Evolutionary conservation across 2,113 vertebrate species (phyloP).

Genomic region (Oryzias javanicus): DNA sequence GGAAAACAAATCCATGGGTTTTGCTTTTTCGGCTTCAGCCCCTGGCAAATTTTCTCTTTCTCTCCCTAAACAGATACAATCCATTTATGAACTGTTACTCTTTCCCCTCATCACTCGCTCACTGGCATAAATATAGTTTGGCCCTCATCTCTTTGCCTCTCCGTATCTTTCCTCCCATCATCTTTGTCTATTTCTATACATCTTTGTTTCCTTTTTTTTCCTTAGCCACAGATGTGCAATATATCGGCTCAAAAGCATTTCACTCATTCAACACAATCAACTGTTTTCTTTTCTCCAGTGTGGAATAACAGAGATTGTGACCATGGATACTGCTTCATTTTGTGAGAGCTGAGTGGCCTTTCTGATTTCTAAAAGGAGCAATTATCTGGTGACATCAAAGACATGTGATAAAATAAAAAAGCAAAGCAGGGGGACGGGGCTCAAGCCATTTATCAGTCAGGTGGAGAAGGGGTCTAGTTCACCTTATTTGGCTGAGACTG

Average conservation of each 20-base stretch:
- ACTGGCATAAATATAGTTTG: conserved; percentile 17
- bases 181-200: conserved; percentile 7
- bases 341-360: conserved; percentile 56
- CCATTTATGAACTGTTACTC: conserved; percentile 16
- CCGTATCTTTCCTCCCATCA: conserved; percentile 1
- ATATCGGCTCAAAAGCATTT: conserved; percentile 43
- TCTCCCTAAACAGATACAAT: conserved; percentile 6
- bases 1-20: conserved; percentile 17
- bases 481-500: conserved; percentile 34
- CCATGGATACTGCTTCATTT: conserved; percentile 68
- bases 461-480: conserved; percentile 35
- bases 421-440: conserved; percentile 45
- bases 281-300: conserved; percentile 48
- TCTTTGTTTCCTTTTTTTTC: conserved; percentile 23
- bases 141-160: conserved; percentile 3
- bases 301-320: conserved; percentile 69
- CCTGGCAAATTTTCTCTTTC: conserved; percentile 14
- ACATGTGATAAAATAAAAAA: conserved; percentile 54
- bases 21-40: conserved; percentile 12
- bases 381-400: conserved; percentile 80
- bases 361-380: conserved; percentile 74
- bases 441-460: conserved; percentile 54
- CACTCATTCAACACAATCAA: conserved; percentile 53
- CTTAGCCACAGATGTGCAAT: conserved; percentile 51
- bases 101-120: conserved; percentile 1